phyloP scores from a whole-genome alignment of 2,113 vertebrate species.

The Pholis gunnellus region DNA sequence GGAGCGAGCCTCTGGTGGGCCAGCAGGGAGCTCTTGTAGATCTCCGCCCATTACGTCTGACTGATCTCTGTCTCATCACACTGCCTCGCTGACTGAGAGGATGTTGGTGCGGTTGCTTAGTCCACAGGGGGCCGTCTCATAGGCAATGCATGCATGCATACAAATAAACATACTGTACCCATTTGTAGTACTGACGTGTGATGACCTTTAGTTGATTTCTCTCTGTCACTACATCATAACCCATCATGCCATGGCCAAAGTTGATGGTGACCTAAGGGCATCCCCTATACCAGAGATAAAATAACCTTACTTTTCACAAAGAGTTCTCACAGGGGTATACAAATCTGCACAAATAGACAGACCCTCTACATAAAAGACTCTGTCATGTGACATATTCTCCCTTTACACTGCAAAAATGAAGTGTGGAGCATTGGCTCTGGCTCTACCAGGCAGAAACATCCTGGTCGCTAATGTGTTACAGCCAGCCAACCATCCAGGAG shows the following conservation, averaged over 20 bases:
- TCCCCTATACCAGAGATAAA: background rate
- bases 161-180: background rate
- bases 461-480: constrained; percentile 80
- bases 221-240: background rate
- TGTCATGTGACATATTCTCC: background rate
- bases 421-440: constrained; percentile 13
- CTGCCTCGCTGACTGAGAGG: constrained; percentile 39
- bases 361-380: background rate
- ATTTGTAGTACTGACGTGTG: background rate
- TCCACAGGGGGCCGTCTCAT: constrained; percentile 40
- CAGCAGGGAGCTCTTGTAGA: constrained; percentile 40
- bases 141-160: background rate
- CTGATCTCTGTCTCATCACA: constrained; percentile 57
- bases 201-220: background rate
- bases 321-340: background rate
- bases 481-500: constrained; percentile 66
- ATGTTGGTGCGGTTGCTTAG: constrained; percentile 21
- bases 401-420: background rate
- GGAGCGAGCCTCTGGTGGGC: constrained; percentile 51
- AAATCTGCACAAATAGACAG: background rate
- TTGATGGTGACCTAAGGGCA: background rate
- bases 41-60: constrained; percentile 56
- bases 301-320: background rate
- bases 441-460: constrained; percentile 83
- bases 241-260: background rate